A percentile compares a stretch with the other conserved stretches of the same genome.
Evolutionary conservation across 2,113 vertebrate species (phyloP).

Genomic region (Heloderma charlesbogerti): DNA sequence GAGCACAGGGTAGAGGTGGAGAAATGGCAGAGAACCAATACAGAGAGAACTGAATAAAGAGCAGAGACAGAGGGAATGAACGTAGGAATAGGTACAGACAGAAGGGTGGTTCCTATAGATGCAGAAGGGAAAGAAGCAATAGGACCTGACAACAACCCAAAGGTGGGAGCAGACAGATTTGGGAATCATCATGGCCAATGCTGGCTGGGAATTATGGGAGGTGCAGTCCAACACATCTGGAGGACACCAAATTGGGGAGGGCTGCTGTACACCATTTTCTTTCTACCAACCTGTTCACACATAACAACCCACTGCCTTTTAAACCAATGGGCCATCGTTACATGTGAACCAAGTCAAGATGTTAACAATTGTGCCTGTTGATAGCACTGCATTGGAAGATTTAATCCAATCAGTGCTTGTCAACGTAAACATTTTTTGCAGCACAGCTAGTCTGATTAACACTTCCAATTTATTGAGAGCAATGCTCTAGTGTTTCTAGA

Average conservation of each 20-base stretch:
- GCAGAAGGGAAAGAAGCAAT: not conserved
- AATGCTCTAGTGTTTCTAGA: slow-evolving; percentile 66
- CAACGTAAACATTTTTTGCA: slow-evolving; percentile 55
- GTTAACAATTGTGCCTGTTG: slow-evolving; percentile 50
- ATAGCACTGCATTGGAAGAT: slow-evolving; percentile 59
- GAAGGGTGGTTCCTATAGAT: not conserved
- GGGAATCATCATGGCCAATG: not conserved
- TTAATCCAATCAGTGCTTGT: slow-evolving; percentile 59
- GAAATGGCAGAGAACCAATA: not conserved
- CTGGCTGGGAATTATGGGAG: not conserved
- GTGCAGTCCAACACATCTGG: too few species aligned
- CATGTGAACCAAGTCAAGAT: slow-evolving; percentile 16
- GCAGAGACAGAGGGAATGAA: not conserved
- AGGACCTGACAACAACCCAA: not conserved
- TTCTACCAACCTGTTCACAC: too few species aligned
- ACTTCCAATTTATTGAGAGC: slow-evolving; percentile 72
- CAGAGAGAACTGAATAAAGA: not conserved
- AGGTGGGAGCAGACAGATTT: not conserved
- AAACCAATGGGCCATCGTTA: not conserved
- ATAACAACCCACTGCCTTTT: too few species aligned
- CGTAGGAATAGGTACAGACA: not conserved
- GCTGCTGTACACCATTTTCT: too few species aligned
- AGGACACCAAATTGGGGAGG: too few species aligned
- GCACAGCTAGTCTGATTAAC: slow-evolving; percentile 64
- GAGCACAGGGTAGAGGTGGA: not conserved